Base-by-base conservation (phyloP, 2,888 invertebrate genomes). In the Lapara coniferarum region DNA sequence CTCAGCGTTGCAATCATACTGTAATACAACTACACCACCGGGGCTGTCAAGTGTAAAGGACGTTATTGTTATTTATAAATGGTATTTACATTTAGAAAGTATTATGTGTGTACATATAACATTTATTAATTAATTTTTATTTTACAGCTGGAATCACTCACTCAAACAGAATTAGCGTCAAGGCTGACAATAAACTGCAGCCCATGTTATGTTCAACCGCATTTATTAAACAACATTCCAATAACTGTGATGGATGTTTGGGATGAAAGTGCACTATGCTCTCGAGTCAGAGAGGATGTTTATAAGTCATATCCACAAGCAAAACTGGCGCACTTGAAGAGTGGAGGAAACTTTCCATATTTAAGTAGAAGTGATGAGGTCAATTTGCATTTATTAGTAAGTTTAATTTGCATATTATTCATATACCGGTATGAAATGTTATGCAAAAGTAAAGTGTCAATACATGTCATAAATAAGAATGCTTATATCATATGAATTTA, bases 291-390 rank as follows among this genome's bases (percentile, higher is more conserved):
- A 68, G 97, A 98, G 80, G 97, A 97, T 81, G 91, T 98, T 76
- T 97, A 97, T 86, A 97, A 97, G 85, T 96, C 96, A 77, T 98
- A 98, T 87, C 98, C 98, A 0, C 95, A 96, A 72, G 98, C 97
- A 0, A 97, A 97, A 89, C 86, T 97, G 73, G 98, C 98, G 1
- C 97, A 98, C 88, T 90, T 98, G 66, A 98, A 98, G 86, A 96
- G 95, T 74, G 98, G 98, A 0, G 98, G 98, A 7, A 98, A 98
- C 90, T 98, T 98, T 88, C 98, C 98, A 0, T 98, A 98, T 84
- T 93, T 98, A 72, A 98, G 98, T 86, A 95, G 97, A 81, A 96
- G 97, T 85, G 97, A 97, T 80, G 98, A 98, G 94, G 97, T 98
- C 68, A 98, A 98, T 90, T 93, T 98, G 75, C 97, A 98, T 94